phyloP scores from a whole-genome alignment of 2,113 vertebrate genomes.

The Oostethus manadensis region DNA sequence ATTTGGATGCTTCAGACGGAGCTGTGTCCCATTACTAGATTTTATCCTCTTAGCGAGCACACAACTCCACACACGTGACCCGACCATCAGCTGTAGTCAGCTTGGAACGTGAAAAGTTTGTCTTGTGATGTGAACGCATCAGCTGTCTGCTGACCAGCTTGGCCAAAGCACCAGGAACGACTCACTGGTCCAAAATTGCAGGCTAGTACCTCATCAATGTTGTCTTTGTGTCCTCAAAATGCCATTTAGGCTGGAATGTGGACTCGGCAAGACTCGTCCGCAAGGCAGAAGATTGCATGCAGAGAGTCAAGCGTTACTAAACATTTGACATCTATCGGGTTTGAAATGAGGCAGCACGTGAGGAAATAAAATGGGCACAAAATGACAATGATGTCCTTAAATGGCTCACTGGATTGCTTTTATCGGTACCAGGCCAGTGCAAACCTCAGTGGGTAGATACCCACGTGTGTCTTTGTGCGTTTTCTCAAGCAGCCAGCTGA shows the following conservation, averaged over 20 bases:
- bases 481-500: constrained; percentile 27
- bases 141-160: constrained; percentile 45
- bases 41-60: constrained; percentile 50
- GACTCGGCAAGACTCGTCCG: constrained; percentile 22
- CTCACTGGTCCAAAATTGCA: constrained; percentile 36
- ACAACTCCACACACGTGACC: constrained; percentile 32
- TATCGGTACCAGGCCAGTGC: constrained; percentile 34
- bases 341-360: constrained; percentile 30
- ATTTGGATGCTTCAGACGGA: constrained; percentile 49
- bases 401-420: constrained; percentile 35
- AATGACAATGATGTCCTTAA: constrained; percentile 26
- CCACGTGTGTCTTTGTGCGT: constrained; percentile 19
- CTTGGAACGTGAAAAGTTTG: constrained; percentile 14
- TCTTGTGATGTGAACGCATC: constrained; percentile 22
- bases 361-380: constrained; percentile 24
- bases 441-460: constrained; percentile 36
- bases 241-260: constrained; percentile 59
- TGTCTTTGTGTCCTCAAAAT: constrained; percentile 57
- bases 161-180: constrained; percentile 28
- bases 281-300: constrained; percentile 27
- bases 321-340: constrained; percentile 25
- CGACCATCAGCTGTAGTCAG: constrained; percentile 16
- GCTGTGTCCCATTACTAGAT: constrained; percentile 36
- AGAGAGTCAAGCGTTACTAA: constrained; percentile 28
- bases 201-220: constrained; percentile 33